Conservation (phyloP, 2,888 invertebrate species). For the Caenorhabditis macrosperma region DNA sequence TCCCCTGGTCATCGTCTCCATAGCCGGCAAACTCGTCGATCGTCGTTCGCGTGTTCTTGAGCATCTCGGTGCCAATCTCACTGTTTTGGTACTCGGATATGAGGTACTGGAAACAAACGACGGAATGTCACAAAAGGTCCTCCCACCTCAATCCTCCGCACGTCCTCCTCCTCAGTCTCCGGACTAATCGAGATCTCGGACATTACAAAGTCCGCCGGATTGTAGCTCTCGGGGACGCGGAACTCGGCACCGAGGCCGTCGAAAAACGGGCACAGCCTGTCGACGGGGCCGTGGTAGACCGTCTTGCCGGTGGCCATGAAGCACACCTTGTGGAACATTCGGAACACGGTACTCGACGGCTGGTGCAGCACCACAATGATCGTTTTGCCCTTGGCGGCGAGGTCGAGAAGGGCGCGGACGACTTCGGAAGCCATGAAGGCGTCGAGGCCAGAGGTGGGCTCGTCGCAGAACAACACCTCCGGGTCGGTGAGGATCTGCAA, state of each 20-base stretch:
- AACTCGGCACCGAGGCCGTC: constrained; percentile 53
- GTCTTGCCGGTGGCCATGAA: constrained; percentile 75
- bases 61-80: constrained; percentile 48
- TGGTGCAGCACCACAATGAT: constrained; percentile 95
- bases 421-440: constrained; percentile 75
- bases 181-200: constrained; percentile 68
- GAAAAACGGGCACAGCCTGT: constrained; percentile 68
- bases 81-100: constrained; percentile 44
- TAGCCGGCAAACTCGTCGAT: constrained; percentile 34
- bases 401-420: constrained; percentile 79
- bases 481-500: constrained; percentile 72
- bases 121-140: neutral
- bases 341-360: constrained; percentile 91
- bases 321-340: constrained; percentile 87
- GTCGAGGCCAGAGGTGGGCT: constrained; percentile 75
- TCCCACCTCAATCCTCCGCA: constrained; percentile 54
- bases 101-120: constrained; percentile 14
- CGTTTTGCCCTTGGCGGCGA: constrained; percentile 87
- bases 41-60: constrained; percentile 34
- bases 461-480: constrained; percentile 73
- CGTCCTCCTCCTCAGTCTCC: constrained; percentile 64
- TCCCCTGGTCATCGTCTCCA: constrained; percentile 40
- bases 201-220: constrained; percentile 81
- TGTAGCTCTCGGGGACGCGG: constrained; percentile 72
- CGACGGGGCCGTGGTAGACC: constrained; percentile 71